Evolutionary conservation across 2,797 vertebrate genomes (phyloP), one percentile per base, ranked within the genome.

Genomic region (Varecia variegata): DNA sequence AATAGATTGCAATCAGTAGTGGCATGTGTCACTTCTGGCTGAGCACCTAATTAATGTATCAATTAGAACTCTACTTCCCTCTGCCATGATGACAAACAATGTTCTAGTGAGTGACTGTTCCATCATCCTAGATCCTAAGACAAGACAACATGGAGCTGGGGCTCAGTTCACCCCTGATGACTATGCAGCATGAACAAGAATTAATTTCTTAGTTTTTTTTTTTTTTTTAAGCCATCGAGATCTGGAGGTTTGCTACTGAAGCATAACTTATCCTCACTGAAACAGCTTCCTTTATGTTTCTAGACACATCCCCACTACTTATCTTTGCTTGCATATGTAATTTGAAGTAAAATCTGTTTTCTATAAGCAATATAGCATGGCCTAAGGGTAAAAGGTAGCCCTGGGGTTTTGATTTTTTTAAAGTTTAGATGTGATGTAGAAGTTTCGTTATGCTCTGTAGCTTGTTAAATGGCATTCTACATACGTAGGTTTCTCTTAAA

Each of bases 391-490:
- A 96, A 91, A 45, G 17, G 15, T 52, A 89, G 9, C 80, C 7
- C 32, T 68, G 17, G 38, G 0, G 3, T 40, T 90, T 67, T 77
- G 50, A 67, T 52, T 47, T 94, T 84, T 81, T 87, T 25, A 38
- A 94, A 83, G 27, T 89, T 88, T 67, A 35, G 58, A 88, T 90
- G 15, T 88, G 18, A 94, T 50, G 4, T 32, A 50, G 43, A 92
- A 86, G 73, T 65, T 94, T 73, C 54, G 0, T 80, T 83, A 73
- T 56, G 38, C 67, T 88, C 47, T 81, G 11, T 54, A 86, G 15
- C n/a, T 93, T 93, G 13, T 86, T 67, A 79, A 87, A 47, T 92
- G 32, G 9, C 11, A 94, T 90, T 84, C 54, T 90, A 30, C 21
- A 38, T 87, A n/a, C 23, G 30, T 67, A 67, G 4, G 47, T 83